These are phyloP conservation scores for Turritopsis rubra DNA, from an alignment of 30 jellyfish, hydroid and myxozoan species.

Conservation along the genomic window DNA sequence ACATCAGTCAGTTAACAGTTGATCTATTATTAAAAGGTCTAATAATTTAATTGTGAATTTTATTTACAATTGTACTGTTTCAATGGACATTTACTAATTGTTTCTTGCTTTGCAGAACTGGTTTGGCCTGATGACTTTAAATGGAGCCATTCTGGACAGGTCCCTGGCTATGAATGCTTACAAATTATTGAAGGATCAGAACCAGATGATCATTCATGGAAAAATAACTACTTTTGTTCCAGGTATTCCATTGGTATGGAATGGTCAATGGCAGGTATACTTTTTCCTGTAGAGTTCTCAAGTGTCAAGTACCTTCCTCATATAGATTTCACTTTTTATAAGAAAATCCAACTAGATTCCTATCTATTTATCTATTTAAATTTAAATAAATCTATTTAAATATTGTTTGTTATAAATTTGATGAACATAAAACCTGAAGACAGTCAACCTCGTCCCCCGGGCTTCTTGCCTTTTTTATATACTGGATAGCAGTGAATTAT, in stretches of 20 bases:
- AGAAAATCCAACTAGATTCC: too few relatives aligned
- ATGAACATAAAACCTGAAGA: too few relatives aligned
- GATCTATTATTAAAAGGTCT: neutral
- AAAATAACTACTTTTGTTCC: slow-evolving; percentile 51
- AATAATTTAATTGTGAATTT: too few relatives aligned
- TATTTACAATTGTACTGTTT: neutral
- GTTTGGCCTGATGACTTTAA: slow-evolving; percentile 12
- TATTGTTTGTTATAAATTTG: too few relatives aligned
- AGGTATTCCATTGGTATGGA: neutral
- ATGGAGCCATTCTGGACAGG: slow-evolving; percentile 70
- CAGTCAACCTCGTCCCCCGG: neutral
- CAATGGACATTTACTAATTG: too few relatives aligned
- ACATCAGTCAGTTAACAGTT: neutral
- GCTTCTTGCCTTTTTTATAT: neutral
- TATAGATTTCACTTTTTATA: too few relatives aligned
- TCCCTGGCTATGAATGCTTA: slow-evolving; percentile 59
- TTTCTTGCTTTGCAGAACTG: neutral
- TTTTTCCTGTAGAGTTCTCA: too few relatives aligned
- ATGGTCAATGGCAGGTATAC: neutral
- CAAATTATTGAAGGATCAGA: slow-evolving; percentile 61
- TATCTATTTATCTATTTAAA: too few relatives aligned
- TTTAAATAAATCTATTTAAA: too few relatives aligned
- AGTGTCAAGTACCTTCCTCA: too few relatives aligned
- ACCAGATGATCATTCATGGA: slow-evolving; percentile 70
- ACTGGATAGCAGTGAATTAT: too few relatives aligned